A percentile compares a stretch with the other conserved stretches of the same genome.
These are phyloP conservation scores for Bungarus multicinctus DNA, from an alignment of 2,113 vertebrate genomes.

Conservation along the genomic window DNA sequence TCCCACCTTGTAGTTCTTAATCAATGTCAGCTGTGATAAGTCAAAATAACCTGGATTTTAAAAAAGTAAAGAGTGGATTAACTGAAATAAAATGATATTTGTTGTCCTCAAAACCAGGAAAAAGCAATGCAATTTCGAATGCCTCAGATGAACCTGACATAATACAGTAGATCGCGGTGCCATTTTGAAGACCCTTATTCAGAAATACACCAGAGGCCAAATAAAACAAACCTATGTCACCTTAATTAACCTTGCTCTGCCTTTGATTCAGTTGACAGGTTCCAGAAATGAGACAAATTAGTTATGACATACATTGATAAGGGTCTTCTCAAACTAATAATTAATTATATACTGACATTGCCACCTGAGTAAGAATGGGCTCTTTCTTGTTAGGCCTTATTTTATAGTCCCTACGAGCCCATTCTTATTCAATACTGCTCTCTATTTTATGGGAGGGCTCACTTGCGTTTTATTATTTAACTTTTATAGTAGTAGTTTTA, in stretches of 20 bases:
- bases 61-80: not conserved
- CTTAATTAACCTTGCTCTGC: not conserved
- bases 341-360: not conserved
- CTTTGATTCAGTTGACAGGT: not conserved
- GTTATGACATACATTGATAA: not conserved
- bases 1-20: not conserved
- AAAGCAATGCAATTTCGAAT: not conserved
- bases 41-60: not conserved
- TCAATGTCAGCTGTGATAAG: not conserved
- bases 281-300: not conserved
- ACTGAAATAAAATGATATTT: not conserved
- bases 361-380: not conserved
- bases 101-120: not conserved
- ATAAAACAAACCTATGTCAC: not conserved
- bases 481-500: not conserved
- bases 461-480: not conserved
- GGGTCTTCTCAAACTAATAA: not conserved
- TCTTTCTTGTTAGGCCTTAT: not conserved
- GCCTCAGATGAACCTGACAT: constrained; percentile 9
- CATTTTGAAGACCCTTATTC: not conserved
- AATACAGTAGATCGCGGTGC: not conserved
- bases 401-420: not conserved
- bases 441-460: not conserved
- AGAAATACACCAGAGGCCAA: not conserved
- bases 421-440: not conserved